phyloP scores from a whole-genome alignment of 2,797 vertebrate species.

The Chelon labrosus region DNA sequence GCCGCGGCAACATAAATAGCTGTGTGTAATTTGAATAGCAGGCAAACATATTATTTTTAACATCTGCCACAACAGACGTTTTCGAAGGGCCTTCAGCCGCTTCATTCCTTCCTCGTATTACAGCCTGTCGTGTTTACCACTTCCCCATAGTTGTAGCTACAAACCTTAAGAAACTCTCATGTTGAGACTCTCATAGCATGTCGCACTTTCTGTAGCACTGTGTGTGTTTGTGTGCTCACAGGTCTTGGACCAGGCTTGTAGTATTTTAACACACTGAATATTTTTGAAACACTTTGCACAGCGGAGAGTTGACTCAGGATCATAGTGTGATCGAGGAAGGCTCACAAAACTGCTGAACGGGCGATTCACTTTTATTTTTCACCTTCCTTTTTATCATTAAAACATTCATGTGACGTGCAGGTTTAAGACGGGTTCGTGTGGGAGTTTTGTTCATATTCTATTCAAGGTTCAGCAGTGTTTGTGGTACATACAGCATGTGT shows the following conservation, averaged over 20 bases:
- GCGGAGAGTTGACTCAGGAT: background rate
- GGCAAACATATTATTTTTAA: background rate
- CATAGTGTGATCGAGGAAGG: no score
- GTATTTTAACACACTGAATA: background rate
- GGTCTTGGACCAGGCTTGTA: background rate
- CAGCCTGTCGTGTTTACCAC: conserved; percentile 6
- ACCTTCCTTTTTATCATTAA: no score
- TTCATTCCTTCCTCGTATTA: conserved; percentile 19
- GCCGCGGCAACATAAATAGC: no score
- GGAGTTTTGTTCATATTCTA: background rate
- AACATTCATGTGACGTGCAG: no score
- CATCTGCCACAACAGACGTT: background rate
- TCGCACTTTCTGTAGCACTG: background rate
- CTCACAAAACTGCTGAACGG: no score
- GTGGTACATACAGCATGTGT: background rate
- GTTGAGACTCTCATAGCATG: background rate
- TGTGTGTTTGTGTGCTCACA: background rate
- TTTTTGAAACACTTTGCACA: background rate
- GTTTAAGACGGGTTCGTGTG: no score
- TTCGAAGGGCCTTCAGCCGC: background rate
- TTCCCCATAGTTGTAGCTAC: conserved; percentile 17
- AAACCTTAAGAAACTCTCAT: background rate
- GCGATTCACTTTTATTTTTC: no score
- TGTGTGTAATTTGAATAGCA: no score
- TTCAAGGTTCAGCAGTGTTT: background rate